Base-by-base conservation (phyloP, 1,140 invertebrate species). In the Macrocentrus cingulum region DNA sequence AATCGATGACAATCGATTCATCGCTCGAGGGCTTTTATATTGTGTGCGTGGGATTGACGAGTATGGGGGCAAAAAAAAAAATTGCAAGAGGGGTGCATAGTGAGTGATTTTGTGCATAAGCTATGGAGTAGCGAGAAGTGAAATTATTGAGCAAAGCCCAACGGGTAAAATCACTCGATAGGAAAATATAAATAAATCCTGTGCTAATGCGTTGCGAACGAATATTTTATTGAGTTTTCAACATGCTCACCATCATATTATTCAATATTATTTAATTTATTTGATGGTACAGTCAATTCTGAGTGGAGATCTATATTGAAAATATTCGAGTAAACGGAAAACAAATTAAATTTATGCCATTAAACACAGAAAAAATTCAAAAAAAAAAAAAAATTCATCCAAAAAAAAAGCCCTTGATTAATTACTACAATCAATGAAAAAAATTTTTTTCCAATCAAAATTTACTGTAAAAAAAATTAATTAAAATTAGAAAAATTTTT, bases 191-290 rank as follows among this genome's bases (percentile, higher is more conserved):
- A 20, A 52, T 41, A 52, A 52, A 52, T 52, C 32, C 36, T 8
- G 9, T 34, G 34, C 34, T 39, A 41, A 52, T 39, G 50, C 50
- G 11, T 32, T 16, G n/a, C n/a, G n/a, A n/a, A 32, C 18, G 48
- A 51, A 51, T 51, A 51, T 51, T 51, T 51, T 36, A 51, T 51
- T 32, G 46, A 2, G 20, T 34, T 51, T 51, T 51, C 20, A 25
- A 49, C 16, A 51, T n/a, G n/a, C n/a, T 8, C 45, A 7, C 32
- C n/a, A 7, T 6, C 32, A 34, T 7, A 41, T 41, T 41, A 41
- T n/a, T 6, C 9, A 6, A 23, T 49, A 16, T 18, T 16, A 15
- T 46, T 49, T 13, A 1, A 13, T 2, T 8, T 6, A 15, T 49
- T 49, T 6, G 2, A 6, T 5, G 15, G 4, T 11, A 23, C 13